Evolutionary conservation across 2,113 vertebrate species (phyloP).

Genomic region (Brachyhypopomus occidentalis): DNA sequence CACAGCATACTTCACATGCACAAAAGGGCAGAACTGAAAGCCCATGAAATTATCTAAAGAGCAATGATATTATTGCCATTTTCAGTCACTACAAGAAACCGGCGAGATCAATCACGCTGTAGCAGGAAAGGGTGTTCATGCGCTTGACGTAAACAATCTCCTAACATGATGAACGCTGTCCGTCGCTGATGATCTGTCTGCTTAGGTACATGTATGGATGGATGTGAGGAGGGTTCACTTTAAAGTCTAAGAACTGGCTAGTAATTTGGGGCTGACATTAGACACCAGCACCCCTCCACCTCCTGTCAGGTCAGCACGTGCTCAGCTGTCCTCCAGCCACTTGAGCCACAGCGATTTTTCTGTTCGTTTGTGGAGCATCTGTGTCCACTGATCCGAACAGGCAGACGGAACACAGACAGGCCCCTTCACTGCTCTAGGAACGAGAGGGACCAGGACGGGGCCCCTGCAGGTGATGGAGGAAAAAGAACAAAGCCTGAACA

Average conservation of each 20-base stretch:
- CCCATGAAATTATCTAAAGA: slow-evolving; percentile 23
- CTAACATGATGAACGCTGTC: slow-evolving; percentile 15
- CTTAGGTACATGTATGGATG: slow-evolving; percentile 10
- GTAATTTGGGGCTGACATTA: slow-evolving; percentile 13
- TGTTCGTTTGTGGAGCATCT: background rate
- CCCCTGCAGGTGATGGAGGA: background rate
- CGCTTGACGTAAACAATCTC: background rate
- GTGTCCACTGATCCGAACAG: background rate
- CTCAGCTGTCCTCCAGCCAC: too few species aligned
- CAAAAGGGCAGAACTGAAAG: background rate
- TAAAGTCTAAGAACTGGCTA: slow-evolving; percentile 3
- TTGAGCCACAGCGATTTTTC: background rate
- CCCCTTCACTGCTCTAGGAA: background rate
- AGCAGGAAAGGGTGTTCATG: background rate
- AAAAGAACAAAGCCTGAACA: background rate
- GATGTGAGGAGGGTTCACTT: slow-evolving; percentile 18
- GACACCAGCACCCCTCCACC: too few species aligned
- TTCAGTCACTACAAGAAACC: background rate
- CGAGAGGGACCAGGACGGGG: background rate
- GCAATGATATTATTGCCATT: slow-evolving; percentile 5
- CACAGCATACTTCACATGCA: background rate
- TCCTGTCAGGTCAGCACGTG: too few species aligned
- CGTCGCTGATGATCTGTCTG: too few species aligned
- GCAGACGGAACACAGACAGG: background rate
- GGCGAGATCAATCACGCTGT: background rate